Base-by-base conservation (phyloP, 2,888 invertebrate species). In the Drosophila conformis region DNA sequence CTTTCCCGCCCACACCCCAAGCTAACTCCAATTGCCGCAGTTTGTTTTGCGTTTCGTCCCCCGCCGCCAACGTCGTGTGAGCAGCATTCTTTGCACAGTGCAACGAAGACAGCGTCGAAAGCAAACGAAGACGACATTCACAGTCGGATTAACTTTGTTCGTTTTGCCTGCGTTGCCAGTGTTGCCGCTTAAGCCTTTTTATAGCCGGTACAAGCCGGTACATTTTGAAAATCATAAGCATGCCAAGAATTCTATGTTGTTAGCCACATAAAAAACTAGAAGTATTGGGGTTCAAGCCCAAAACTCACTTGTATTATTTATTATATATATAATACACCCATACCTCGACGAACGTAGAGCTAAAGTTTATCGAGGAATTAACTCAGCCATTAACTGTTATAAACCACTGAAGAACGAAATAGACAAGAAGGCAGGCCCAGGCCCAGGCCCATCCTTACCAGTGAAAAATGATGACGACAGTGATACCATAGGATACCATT, bases 51-150 rank as follows among this genome's bases (percentile, higher is more conserved):
- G 18, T 36, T 57, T 25, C 35, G 33, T 33, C 21, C 25, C 46
- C 31, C 42, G 3, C 36, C n/a, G 7, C 13, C n/a, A n/a, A 0
- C 27, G 18, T 36, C 35, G 56, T 40, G 40, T 57, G 60, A 72
- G 57, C 66, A 66, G 52, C 79, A 74, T 79, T 70, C 79, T 74
- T 75, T 71, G 83, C 80, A 74, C 70, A 75, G 62, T 69, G 82
- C 82, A 82, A 56, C 82, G 78, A 73, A 78, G 72, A 60, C 46
- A 46, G 56, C 51, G 35, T 36, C 61, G 56, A 60, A 57, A 52
- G 69, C 64, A 58, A 35, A 35, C 38, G 59, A 64, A 65, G 57
- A 61, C 46, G 63, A 53, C 40, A 42, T 36, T 61, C 27, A 61
- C 40, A 49, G 40, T 69, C 40, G 58, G 68, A 68, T 68, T 68